Evolutionary conservation across 2,888 invertebrate genomes (phyloP).

Genomic region (Drosophila antonietae): DNA sequence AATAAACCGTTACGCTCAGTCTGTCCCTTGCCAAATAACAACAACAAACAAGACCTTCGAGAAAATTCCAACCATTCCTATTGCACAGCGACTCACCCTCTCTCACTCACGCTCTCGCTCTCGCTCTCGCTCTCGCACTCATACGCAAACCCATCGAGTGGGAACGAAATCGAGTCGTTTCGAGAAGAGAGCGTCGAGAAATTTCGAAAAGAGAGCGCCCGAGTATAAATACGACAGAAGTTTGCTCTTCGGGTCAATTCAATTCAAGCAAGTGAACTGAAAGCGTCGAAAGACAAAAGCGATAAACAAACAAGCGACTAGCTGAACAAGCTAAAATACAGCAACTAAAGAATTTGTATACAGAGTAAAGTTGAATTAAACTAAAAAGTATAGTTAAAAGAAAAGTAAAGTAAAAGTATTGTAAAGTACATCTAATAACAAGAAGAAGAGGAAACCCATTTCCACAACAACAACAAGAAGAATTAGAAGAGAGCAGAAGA

Average conservation of each 20-base stretch:
- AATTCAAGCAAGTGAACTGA: conserved; percentile 64
- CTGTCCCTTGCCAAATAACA: not conserved
- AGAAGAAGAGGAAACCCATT: not conserved
- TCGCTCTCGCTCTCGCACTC: not conserved
- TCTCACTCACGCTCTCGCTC: not conserved
- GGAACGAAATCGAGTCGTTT: conserved; percentile 11
- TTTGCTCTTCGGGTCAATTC: conserved; percentile 50
- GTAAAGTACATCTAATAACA: not conserved
- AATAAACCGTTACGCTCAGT: not conserved
- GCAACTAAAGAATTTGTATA: conserved; percentile 7
- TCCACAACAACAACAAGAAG: not conserved
- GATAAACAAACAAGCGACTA: conserved; percentile 39
- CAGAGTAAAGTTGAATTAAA: conserved; percentile 1
- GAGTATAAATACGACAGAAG: conserved; percentile 61
- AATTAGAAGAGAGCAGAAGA: not conserved
- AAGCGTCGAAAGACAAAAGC: conserved; percentile 35
- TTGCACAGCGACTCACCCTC: too few species aligned
- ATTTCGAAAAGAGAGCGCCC: too few species aligned
- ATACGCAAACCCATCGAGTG: conserved; percentile 4
- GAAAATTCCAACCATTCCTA: conserved; percentile 24
- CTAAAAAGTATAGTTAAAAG: not conserved
- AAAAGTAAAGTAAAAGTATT: not conserved
- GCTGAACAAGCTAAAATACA: conserved; percentile 53
- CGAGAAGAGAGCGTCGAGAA: conserved; percentile 29
- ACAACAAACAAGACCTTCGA: conserved; percentile 6